Evolutionary conservation across 2,797 vertebrate genomes (phyloP), one percentile per base, ranked within the genome.

Genomic region (Pteronotus mesoamericanus): DNA sequence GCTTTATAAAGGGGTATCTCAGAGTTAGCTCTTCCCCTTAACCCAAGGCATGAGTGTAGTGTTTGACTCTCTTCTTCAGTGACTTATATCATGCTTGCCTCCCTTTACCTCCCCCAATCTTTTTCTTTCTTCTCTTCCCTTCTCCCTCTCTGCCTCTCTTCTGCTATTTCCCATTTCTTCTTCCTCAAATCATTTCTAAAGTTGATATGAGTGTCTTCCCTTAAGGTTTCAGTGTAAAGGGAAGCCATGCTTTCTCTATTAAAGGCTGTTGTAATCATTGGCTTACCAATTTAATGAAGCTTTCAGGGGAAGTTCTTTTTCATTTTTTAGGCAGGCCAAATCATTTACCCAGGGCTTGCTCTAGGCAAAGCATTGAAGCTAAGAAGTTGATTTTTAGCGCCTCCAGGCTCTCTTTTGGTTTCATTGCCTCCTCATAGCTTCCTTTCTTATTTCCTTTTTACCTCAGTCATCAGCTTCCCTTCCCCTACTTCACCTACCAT

Each of bases 271-370:
- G 10, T 84, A 64, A 80, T 83, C 89, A 87, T 37, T 75, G 59
- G 74, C 53, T 94, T 84, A 44, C 0, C 14, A 51, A 92, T 51
- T 44, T 95, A 87, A 91, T 89, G 78, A 87, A 75, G 34, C 53
- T 94, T 96, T 94, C 68, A 88, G 64, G 39, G 53, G 32, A 75
- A 66, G 37, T 42, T 75, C 75, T 91, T 79, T 87, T 74, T 80
- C 42, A 57, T 71, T 57, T 91, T 95, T 86, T 29, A n/a, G 71
- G 9, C n/a, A 86, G 75, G 39, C 34, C 77, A 84, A 77, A 86
- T 78, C 48, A 64, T 21, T 61, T 8, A 85, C 64, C 34, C 64
- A 79, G 59, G 64, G 29, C 71, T 84, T 59, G 51, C 88, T 79
- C 48, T 21, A 78, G 48, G 75, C 42, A 79, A 89, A 79, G 77